phyloP scores from a whole-genome alignment of 2,888 invertebrate genomes.

The Megastigmus dorsalis region DNA sequence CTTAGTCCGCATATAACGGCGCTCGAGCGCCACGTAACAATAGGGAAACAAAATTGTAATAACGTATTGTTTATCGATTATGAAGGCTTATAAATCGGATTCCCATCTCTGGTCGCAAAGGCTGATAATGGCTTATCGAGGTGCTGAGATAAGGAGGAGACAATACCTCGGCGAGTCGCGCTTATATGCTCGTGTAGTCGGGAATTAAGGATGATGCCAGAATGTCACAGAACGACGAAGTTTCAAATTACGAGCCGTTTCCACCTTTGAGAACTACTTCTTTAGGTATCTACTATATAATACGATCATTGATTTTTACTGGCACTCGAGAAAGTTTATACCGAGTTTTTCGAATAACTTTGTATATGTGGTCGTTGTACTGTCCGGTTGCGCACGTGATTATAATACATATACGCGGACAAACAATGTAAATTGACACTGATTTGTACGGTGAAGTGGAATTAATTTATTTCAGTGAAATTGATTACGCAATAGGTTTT shows the following conservation, averaged over 20 bases:
- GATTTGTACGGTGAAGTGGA: no score
- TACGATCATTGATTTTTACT: not conserved
- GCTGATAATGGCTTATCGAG: constrained; percentile 44
- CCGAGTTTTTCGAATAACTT: not conserved
- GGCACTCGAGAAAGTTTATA: no score
- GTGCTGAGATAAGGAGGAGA: constrained; percentile 41
- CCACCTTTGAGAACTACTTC: not conserved
- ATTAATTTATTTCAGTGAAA: no score
- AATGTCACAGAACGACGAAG: constrained; percentile 22
- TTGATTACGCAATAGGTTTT: no score
- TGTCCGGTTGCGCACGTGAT: not conserved
- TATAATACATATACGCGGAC: no score
- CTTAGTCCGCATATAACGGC: no score
- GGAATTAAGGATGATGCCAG: constrained; percentile 8
- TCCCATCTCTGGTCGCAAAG: not conserved
- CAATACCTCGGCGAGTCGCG: not conserved
- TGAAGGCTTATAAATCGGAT: not conserved
- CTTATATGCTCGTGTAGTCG: constrained; percentile 8
- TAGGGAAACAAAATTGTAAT: no score
- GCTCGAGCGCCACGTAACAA: no score
- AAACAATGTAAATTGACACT: no score
- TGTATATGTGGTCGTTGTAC: not conserved
- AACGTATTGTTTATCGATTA: constrained; percentile 26
- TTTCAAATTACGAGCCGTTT: not conserved
- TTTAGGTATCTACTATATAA: not conserved